Evolutionary conservation across 2,888 invertebrate species (phyloP).

Genomic region (Cheilosia variabilis): DNA sequence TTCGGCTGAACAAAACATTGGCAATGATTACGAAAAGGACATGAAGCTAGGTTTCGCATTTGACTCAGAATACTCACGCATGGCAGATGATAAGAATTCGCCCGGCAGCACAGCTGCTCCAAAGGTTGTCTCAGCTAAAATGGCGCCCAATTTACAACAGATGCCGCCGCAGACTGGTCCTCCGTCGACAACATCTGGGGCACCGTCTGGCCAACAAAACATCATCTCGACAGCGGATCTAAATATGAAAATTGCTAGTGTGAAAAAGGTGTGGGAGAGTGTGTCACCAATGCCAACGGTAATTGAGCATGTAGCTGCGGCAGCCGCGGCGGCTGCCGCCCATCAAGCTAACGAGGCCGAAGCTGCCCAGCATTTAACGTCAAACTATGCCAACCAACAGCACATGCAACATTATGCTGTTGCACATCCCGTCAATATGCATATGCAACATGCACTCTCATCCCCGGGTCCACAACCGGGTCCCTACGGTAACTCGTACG

Average conservation of each 20-base stretch:
- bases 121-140: slow-evolving; percentile 77
- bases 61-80: slow-evolving; percentile 90
- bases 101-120: slow-evolving; percentile 80
- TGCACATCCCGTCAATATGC: slow-evolving; percentile 79
- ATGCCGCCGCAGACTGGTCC: slow-evolving; percentile 51
- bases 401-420: slow-evolving; percentile 81
- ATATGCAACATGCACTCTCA: slow-evolving; percentile 82
- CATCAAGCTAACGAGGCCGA: slow-evolving; percentile 65
- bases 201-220: slow-evolving; percentile 85
- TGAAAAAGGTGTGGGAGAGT: slow-evolving; percentile 92
- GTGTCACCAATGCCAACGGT: slow-evolving; percentile 88
- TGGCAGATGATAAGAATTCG: slow-evolving; percentile 84
- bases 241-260: slow-evolving; percentile 96
- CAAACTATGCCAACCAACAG: slow-evolving; percentile 78
- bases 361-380: slow-evolving; percentile 75
- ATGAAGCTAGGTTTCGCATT: slow-evolving; percentile 97
- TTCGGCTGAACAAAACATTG: slow-evolving; percentile 82
- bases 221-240: slow-evolving; percentile 94
- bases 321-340: slow-evolving; percentile 48
- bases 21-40: slow-evolving; percentile 90
- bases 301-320: slow-evolving; percentile 85
- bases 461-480: slow-evolving; percentile 81
- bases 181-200: slow-evolving; percentile 34
- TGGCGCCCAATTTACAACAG: slow-evolving; percentile 81
- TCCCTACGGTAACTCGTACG: slow-evolving; percentile 83